Base-by-base conservation (phyloP, 2,888 invertebrate species). In the Limulus polyphemus region DNA sequence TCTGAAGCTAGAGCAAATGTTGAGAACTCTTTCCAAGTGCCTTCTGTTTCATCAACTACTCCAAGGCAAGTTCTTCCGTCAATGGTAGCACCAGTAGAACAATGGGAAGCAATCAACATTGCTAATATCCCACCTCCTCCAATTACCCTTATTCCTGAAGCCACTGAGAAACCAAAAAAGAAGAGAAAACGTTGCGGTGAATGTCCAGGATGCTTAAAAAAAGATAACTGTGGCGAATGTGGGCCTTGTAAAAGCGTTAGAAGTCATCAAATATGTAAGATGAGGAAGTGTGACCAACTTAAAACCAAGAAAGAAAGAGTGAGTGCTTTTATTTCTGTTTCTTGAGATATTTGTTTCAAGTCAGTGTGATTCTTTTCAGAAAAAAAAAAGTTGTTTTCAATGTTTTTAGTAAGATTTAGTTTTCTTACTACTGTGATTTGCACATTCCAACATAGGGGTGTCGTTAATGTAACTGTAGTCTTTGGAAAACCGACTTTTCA, bases 141-240 rank as follows among this genome's bases (percentile, higher is more conserved):
- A 32, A 3, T 32, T 32, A 32, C 17, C 51, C 32, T 32, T 32
- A 32, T 32, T 32, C 32, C 32, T 32, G 32, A 32, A 32, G 32
- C 32, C 7, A 7, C 32, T 32, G 32, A 32, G 7, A 32, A 32
- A 32, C 32, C 32, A 32, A 63, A 68, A 47, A 69, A 68, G 60
- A 70, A 70, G 50, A 58, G 70, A 10, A 70, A 70, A 57, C 59
- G 93, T 63, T 93, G 93, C 78, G 93, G 93, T 69, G 92, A 93
- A 78, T 93, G 93, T 80, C 86, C 90, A 74, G 93, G 93, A 11
- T 93, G 93, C 77, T 90, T 92, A 75, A 83, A 90, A 71, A 93
- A 93, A 78, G 93, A 93, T 81, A 93, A 93, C 80, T 93, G 93
- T 78, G 92, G 92, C 65, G 92, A 92, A 77, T 93, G 93, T 79